A percentile compares a stretch with the other conserved stretches of the same genome.
Conservation (phyloP, 2,113 vertebrate genomes). For the Lichenostomus cassidix region DNA sequence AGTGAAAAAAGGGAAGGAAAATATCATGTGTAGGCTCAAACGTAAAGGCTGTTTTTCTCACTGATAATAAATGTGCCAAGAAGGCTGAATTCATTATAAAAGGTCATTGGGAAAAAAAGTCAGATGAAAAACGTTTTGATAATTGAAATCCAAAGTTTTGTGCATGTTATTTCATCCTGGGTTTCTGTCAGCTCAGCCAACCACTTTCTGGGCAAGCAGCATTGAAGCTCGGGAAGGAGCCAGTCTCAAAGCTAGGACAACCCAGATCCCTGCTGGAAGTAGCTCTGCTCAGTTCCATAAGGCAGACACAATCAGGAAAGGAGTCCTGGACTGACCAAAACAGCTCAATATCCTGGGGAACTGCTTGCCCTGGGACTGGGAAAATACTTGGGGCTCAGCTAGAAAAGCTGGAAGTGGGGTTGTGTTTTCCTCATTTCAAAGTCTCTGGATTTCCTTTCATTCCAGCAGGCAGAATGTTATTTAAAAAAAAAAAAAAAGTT, state of each 20-base stretch:
- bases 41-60: not conserved
- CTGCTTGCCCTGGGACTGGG: not conserved
- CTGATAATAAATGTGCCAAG: not conserved
- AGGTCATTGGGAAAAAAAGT: not conserved
- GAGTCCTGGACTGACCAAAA: not conserved
- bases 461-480: not conserved
- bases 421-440: not conserved
- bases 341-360: not conserved
- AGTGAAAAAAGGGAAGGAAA: not conserved
- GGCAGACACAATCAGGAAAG: not conserved
- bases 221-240: not conserved
- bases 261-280: not conserved
- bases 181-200: not conserved
- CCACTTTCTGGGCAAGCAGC: not conserved
- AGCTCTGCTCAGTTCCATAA: not conserved
- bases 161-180: not conserved
- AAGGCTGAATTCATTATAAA: not conserved
- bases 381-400: not conserved
- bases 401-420: not conserved
- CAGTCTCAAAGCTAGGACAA: not conserved
- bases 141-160: not conserved
- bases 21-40: not conserved
- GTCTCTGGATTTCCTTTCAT: not conserved
- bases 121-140: not conserved
- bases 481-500: not conserved